These are phyloP conservation scores for Heliconius hermathena DNA, from an alignment of 1,140 invertebrate genomes.

Conservation along the genomic window DNA sequence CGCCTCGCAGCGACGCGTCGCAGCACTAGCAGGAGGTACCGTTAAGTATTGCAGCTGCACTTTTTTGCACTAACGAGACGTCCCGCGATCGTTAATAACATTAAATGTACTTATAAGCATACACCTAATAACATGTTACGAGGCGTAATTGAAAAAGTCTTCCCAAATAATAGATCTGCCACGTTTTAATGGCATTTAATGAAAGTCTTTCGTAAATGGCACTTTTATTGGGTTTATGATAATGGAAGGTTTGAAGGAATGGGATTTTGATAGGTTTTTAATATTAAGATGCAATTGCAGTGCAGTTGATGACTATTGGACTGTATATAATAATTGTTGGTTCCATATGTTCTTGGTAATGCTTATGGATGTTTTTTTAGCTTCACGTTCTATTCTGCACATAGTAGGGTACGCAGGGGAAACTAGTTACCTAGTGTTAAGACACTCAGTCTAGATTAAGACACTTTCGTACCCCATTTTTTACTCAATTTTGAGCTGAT, in stretches of 20 bases:
- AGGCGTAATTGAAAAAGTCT: neutral
- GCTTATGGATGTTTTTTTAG: too few species aligned
- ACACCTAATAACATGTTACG: neutral
- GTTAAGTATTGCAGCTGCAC: neutral
- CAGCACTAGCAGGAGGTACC: neutral
- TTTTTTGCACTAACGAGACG: conserved; percentile 10
- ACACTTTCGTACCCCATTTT: too few species aligned
- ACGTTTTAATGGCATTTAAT: neutral
- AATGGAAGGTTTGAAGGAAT: neutral
- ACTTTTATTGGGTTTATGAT: neutral
- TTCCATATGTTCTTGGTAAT: too few species aligned
- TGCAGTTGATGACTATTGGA: neutral
- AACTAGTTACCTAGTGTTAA: too few species aligned
- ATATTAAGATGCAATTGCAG: neutral
- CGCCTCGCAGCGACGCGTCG: neutral
- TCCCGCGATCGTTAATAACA: neutral
- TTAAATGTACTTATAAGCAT: neutral
- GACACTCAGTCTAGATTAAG: too few species aligned
- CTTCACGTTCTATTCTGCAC: too few species aligned
- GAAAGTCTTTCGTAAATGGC: neutral
- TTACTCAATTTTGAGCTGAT: too few species aligned
- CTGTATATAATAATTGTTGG: neutral
- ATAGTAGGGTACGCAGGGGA: too few species aligned
- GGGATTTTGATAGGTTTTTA: neutral
- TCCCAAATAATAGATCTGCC: neutral